Conservation (phyloP, 2,888 invertebrate genomes). For the Lordiphosa fenestrarum region DNA sequence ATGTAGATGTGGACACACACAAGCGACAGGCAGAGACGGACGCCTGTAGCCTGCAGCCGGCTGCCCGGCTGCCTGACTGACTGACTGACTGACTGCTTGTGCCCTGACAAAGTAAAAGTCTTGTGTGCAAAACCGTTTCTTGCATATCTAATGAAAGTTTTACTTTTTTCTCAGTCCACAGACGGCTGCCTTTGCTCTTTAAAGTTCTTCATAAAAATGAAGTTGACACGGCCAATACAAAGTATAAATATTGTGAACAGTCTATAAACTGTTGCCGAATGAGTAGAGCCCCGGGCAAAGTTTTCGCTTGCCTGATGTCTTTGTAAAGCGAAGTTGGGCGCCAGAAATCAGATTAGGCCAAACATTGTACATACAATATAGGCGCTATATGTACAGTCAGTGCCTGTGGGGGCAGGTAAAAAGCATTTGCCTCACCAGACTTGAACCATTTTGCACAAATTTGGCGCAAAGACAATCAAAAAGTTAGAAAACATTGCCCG, state of each 20-base stretch:
- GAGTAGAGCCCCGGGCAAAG: constrained; percentile 52
- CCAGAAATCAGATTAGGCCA: constrained; percentile 66
- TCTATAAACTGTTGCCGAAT: constrained; percentile 53
- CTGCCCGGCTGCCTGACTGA: constrained; percentile 32
- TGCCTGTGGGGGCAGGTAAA: constrained; percentile 38
- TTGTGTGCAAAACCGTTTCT: constrained; percentile 42
- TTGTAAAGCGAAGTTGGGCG: constrained; percentile 57
- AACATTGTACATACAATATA: constrained; percentile 48
- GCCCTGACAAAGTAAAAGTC: constrained; percentile 49
- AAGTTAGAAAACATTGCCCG: constrained; percentile 69
- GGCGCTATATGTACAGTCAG: constrained; percentile 29
- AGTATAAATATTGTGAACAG: constrained; percentile 41
- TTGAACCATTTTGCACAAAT: constrained; percentile 65
- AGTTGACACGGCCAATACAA: constrained; percentile 32
- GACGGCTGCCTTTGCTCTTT: constrained; percentile 34
- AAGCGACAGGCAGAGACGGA: constrained; percentile 26
- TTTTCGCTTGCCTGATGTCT: constrained; percentile 43
- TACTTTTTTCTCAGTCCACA: constrained; percentile 7
- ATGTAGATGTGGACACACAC: constrained; percentile 21
- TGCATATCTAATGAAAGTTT: constrained; percentile 60
- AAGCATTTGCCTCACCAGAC: constrained; percentile 40
- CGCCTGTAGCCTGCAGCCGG: constrained; percentile 51
- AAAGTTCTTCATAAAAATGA: constrained; percentile 35
- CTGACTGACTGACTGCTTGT: constrained; percentile 25
- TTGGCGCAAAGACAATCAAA: constrained; percentile 76